These are phyloP conservation scores for Linurgus olivaceus DNA, from an alignment of 2,797 vertebrate species.

Conservation along the genomic window DNA sequence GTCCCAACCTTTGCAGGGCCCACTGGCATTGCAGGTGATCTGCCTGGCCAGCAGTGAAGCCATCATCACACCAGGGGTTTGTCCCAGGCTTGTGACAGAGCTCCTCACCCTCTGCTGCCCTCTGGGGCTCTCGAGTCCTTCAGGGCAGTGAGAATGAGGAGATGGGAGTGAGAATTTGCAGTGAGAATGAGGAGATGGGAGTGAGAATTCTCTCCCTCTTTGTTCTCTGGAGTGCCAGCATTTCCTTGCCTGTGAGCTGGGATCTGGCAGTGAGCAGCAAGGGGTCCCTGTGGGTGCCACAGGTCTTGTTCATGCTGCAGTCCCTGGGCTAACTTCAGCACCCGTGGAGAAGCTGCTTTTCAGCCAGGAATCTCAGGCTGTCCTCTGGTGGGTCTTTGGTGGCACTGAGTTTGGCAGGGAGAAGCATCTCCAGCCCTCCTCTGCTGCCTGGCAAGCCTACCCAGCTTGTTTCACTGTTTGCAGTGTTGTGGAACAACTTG, in stretches of 20 bases:
- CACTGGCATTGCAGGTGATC: accelerated
- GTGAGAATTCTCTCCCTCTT: neutral
- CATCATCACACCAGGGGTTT: neutral
- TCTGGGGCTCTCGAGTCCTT: neutral
- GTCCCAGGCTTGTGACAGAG: neutral
- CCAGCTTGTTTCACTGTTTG: neutral
- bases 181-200: neutral
- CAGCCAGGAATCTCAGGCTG: neutral
- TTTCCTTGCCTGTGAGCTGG: neutral
- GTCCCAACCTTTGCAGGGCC: accelerated
- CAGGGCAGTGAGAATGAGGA: neutral
- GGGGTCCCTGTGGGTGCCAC: accelerated
- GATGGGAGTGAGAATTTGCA: neutral
- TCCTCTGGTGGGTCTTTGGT: neutral
- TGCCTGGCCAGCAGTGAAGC: neutral
- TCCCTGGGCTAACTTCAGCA: neutral
- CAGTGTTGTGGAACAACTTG: neutral
- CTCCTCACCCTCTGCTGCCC: accelerated
- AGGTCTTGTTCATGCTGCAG: neutral
- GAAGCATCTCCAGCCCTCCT: neutral
- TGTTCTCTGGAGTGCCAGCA: neutral
- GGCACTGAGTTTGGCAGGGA: neutral
- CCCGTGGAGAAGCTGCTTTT: neutral
- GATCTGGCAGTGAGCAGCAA: neutral
- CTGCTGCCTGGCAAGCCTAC: neutral